Base-by-base conservation (phyloP, 2,888 invertebrate genomes). In the Apodemia hepburni region DNA sequence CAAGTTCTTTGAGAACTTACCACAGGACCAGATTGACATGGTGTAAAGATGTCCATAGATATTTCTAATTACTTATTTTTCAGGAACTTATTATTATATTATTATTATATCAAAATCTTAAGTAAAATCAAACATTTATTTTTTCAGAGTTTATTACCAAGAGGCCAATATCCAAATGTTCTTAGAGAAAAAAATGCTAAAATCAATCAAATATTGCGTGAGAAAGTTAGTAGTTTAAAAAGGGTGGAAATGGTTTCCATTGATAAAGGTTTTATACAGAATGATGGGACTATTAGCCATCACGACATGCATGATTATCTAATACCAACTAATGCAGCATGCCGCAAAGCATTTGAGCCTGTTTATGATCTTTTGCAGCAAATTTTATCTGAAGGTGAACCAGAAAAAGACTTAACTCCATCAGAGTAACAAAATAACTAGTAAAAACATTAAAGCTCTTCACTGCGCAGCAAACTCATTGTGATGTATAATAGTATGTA, bases 251-350 rank as follows among this genome's bases (percentile, higher is more conserved):
- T 96, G 76, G 95, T 98, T 54, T 87, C 93, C 68, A 95, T 97
- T 74, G 97, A 97, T 76, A 95, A 96, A 76, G 95, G 95, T 59
- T 93, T 97, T 70, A 91, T 97, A 63, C 96, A 96, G 82, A 92
- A 93, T 59, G 96, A 96, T 87, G 96, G 97, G 3, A 94, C 94
- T 58, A 97, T 98, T 65, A 96, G 96, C 78, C 97, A 97, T 78
- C 95, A 95, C 76, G 98, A 98, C 80, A 97, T 98, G 97, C 95
- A 96, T 79, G 98, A 98, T 85, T 98, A 97, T 84, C 93, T 98
- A 60, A 95, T 97, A 77, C 93, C 97, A 65, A 97, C 97, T 2
- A 96, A 96, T 84, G 93, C 95, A 60, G 98, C 98, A 62, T 97
- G 97, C 82, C 93, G 94, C 76, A 97, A 97, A 85, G 95, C 96